Evolutionary conservation across 2,113 vertebrate species (phyloP), one percentile per base, ranked within the genome.

Genomic region (Otolemur garnettii): DNA sequence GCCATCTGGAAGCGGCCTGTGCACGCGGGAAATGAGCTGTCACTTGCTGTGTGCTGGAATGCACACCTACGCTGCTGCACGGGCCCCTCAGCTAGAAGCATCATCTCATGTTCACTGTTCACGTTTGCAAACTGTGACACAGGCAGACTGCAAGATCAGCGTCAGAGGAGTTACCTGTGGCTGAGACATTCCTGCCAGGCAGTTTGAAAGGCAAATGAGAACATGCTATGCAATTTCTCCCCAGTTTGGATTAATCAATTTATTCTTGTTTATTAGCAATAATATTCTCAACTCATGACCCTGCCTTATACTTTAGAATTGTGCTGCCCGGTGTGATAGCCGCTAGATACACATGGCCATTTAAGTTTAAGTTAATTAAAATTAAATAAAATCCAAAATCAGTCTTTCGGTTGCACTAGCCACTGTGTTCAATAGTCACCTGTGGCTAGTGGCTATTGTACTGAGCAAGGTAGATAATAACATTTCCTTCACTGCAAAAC

Each of bases 311-410:
- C 12, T 62, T 22, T 19, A 83, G 14, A 60, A 77, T 13, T 62
- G 66, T 26, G 72, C 77, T 68, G 22, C 10, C 7, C 35, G n/a
- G 42, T 28, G 28, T 18, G 26, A 35, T 72, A 81, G 66, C n/a
- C 30, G 24, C 42, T 90, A 33, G 45, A 74, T 62, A 62, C 17
- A 15, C 14, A 22, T 50, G 53, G 17, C 12, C 30, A 55, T 62
- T 75, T 87, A 93, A 92, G 68, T 87, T 88, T 77, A 93, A 94
- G 62, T 87, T 87, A 71, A 66, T 87, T 94, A 62, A 90, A 94
- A 94, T 71, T 7, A 88, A 95, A 87, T 74, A 87, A 57, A 84
- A 75, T 55, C 64, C 22, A 69, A 71, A 94, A 69, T 45, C 28
- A 79, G 26, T 50, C 89, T 60, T 21, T 87, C 18, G 4, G 2